Percentiles rank a stretch among this genome's conserved stretches.
phyloP scores from a whole-genome alignment of 23 tunicate genomes.

The Trididemnum clinides region DNA sequence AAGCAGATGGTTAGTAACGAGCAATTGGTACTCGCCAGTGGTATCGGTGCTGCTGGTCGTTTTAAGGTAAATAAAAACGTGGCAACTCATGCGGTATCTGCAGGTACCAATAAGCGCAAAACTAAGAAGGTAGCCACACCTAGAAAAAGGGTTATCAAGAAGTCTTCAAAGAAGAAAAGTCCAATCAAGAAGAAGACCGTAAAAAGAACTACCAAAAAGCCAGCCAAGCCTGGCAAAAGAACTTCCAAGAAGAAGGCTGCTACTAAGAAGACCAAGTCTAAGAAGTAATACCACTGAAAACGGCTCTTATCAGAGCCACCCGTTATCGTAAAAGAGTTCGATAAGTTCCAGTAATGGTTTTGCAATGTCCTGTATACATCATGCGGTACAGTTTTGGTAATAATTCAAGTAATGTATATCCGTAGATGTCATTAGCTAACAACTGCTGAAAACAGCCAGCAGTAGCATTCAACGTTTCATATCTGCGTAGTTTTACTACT shows the following conservation, averaged over 20 bases:
- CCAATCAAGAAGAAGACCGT: conserved; percentile 46
- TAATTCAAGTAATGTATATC: no score
- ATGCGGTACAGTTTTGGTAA: no score
- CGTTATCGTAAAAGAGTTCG: conserved; percentile 5
- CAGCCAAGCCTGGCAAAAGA: conserved; percentile 29
- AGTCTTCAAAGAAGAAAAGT: conserved; percentile 31
- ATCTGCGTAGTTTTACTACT: no score
- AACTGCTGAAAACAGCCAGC: no score
- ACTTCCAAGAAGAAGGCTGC: conserved; percentile 18
- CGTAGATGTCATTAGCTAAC: no score
- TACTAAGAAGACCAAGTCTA: conserved; percentile 26
- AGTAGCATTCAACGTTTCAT: no score
- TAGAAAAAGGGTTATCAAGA: conserved; percentile 17
- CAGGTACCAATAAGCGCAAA: background rate
- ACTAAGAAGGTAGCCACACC: conserved; percentile 42
- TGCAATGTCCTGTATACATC: no score
- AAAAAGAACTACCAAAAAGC: conserved; percentile 32
- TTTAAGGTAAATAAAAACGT: conserved; percentile 38
- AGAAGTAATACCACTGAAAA: conserved; percentile 15
- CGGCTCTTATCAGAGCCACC: conserved; percentile 97
- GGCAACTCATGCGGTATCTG: background rate
- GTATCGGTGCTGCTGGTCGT: conserved; percentile 80
- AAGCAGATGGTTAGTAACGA: conserved; percentile 67
- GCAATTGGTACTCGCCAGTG: conserved; percentile 57
- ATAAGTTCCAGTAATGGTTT: background rate